Base-by-base conservation (phyloP, 2,888 invertebrate species). In the Cacoxenus indagator region DNA sequence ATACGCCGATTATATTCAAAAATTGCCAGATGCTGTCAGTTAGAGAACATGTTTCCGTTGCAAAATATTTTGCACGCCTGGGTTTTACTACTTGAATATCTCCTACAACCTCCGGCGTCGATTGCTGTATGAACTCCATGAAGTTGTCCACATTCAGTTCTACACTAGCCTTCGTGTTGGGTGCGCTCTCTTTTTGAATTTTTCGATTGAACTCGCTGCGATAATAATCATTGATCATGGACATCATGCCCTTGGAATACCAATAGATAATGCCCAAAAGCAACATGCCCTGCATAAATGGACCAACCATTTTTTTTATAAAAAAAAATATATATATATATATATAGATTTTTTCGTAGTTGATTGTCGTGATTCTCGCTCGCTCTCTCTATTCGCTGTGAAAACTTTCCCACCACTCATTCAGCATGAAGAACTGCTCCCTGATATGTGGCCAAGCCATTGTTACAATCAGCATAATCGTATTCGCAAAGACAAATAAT, bases 401-500 rank as follows among this genome's bases (percentile, higher is more conserved):
- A n/a, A 73, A 80, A 11, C 72, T 77, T 48, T 83, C 76, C 76
- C 90, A 83, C 88, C 90, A 89, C 72, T 91, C 90, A 65, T 87
- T 88, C 67, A 91, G 77, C 79, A 90, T 90, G 64, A 89, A 88
- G 69, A 90, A 89, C 11, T 90, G 89, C 73, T 91, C 90, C 81
- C 92, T 91, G 75, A 95, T 88, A 75, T 92, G 92, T 0, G 95
- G 94, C 91, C 93, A 94, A 14, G 92, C 91, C 88, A 94, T 89
- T 0, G 93, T 92, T 14, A 93, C 88, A 71, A 95, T 91, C 75
- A 94, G 89, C 71, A 94, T 90, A 55, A 95, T 85, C 27, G 93
- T 92, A 87, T 95, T 95, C 51, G 93, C 92, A 69, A 95, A 89
- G 24, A 95, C 93, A 85, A 95, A 95, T n/a, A 95, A 88, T 87